These are phyloP conservation scores for Danio choprae DNA, from an alignment of 2,797 vertebrate genomes.

Conservation along the genomic window DNA sequence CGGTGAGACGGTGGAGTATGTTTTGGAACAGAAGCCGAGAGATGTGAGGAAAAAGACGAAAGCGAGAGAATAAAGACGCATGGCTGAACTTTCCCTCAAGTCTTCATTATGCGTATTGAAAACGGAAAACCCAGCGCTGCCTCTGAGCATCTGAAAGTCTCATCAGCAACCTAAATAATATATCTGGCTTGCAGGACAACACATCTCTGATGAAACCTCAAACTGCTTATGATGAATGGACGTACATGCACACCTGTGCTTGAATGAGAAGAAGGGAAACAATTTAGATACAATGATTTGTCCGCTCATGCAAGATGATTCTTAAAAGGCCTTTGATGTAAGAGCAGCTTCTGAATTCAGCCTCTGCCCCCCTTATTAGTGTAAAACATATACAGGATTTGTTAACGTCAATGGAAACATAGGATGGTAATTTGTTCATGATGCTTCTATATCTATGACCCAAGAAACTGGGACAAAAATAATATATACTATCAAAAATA, in stretches of 20 bases:
- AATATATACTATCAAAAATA: no score
- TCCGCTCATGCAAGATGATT: not conserved
- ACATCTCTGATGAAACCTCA: slow-evolving; percentile 9
- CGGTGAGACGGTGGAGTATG: not conserved
- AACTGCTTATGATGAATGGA: not conserved
- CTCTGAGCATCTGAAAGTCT: slow-evolving; percentile 16
- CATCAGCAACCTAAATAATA: slow-evolving; percentile 24
- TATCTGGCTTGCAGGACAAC: slow-evolving; percentile 25
- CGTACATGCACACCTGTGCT: not conserved
- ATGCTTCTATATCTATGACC: not conserved
- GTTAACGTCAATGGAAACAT: not conserved
- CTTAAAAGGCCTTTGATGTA: slow-evolving; percentile 26
- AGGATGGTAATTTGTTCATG: not conserved
- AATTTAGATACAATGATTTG: not conserved
- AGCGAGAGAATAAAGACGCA: not conserved
- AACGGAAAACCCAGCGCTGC: not conserved
- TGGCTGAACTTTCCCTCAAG: not conserved
- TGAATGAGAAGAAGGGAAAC: slow-evolving; percentile 19
- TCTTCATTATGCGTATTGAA: slow-evolving; percentile 13
- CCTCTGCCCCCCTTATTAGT: not conserved
- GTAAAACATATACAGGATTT: not conserved
- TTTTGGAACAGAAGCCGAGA: not conserved
- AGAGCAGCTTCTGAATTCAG: not conserved
- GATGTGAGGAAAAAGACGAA: not conserved
- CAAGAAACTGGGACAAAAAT: no score